phyloP scores from a whole-genome alignment of 2,797 vertebrate genomes.

The Thalassophryne amazonica region DNA sequence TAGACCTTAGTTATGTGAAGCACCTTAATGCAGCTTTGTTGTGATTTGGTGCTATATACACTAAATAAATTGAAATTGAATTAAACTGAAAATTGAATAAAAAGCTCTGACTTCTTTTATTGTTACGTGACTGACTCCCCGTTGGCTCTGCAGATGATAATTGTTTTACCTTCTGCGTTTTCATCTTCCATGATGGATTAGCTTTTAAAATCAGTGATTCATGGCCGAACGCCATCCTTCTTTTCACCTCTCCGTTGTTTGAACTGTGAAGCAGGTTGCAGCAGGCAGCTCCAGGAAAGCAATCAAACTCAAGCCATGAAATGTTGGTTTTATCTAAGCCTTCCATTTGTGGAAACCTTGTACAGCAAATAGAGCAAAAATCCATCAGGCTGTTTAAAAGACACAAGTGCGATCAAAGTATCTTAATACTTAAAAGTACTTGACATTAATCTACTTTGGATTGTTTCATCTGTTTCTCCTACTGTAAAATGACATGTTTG shows the following conservation, averaged over 20 bases:
- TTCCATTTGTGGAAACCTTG: constrained; percentile 21
- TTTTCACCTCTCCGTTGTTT: constrained; percentile 34
- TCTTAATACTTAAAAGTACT: constrained; percentile 2
- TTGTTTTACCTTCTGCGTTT: constrained; percentile 16
- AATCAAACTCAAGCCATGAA: constrained; percentile 31
- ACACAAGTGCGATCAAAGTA: neutral
- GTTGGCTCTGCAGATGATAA: constrained; percentile 15
- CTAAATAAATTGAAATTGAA: too few species aligned
- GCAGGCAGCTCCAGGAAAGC: constrained; percentile 23
- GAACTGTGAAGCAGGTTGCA: constrained; percentile 29
- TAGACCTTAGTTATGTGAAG: too few species aligned
- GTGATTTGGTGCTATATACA: too few species aligned
- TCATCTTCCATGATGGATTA: constrained; percentile 33
- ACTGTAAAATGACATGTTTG: neutral
- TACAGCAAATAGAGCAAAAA: constrained; percentile 2
- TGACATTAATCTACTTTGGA: neutral
- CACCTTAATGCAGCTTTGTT: too few species aligned
- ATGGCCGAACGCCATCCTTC: constrained; percentile 7
- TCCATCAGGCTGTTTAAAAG: constrained; percentile 1
- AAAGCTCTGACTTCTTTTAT: too few species aligned
- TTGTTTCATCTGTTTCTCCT: neutral
- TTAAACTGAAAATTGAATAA: too few species aligned
- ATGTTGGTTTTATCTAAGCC: constrained; percentile 49
- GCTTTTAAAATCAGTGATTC: constrained; percentile 14
- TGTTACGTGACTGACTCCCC: too few species aligned